phyloP scores from a whole-genome alignment of 2,797 vertebrate genomes.

The Protosalanx chinensis region DNA sequence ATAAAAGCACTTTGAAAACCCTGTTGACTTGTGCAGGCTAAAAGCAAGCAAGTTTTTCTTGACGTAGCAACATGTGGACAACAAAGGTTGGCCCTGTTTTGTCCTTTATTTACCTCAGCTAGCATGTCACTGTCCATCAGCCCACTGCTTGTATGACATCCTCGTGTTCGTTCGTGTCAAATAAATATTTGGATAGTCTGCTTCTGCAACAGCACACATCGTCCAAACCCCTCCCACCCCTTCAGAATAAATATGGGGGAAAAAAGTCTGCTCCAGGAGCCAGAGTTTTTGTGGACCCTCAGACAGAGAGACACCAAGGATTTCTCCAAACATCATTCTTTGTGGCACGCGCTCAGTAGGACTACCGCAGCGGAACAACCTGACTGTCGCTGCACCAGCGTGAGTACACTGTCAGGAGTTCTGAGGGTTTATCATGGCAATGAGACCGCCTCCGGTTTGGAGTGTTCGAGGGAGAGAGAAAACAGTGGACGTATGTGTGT shows the following conservation, averaged over 20 bases:
- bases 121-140: neutral
- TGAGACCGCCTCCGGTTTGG: neutral
- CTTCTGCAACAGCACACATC: conserved; percentile 16
- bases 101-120: neutral
- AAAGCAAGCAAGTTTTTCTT: conserved; percentile 11
- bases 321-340: conserved; percentile 27
- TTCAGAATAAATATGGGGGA: conserved; percentile 55
- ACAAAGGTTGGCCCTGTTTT: conserved; percentile 10
- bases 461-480: neutral
- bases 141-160: conserved; percentile 14
- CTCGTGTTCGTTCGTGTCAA: conserved; percentile 37
- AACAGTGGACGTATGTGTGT: neutral
- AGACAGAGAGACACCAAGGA: conserved; percentile 21
- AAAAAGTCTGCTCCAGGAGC: conserved; percentile 44
- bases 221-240: conserved; percentile 17
- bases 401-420: conserved; percentile 44
- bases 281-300: conserved; percentile 40
- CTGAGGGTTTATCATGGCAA: neutral
- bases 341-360: conserved; percentile 26
- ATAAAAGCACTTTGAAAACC: conserved; percentile 67
- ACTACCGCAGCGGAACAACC: neutral
- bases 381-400: conserved; percentile 14
- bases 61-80: conserved; percentile 38
- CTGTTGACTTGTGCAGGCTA: conserved; percentile 54
- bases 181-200: conserved; percentile 62